These are phyloP conservation scores for Helicoverpa assulta DNA, from an alignment of 2,888 invertebrate species.

Conservation along the genomic window DNA sequence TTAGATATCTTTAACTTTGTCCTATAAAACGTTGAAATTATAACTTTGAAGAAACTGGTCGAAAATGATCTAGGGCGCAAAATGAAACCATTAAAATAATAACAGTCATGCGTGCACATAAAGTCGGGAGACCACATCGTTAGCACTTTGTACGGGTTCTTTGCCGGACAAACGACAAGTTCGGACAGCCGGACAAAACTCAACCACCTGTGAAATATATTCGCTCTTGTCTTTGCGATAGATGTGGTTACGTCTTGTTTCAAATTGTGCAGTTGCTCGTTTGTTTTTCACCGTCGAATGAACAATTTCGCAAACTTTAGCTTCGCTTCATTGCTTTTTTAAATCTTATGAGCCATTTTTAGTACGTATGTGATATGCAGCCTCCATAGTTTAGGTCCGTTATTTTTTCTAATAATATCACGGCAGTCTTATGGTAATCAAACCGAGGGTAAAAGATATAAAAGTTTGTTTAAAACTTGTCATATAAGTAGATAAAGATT, in stretches of 20 bases:
- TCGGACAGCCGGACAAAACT: conserved; percentile 41
- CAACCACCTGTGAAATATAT: conserved; percentile 45
- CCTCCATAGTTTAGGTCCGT: too few relatives aligned
- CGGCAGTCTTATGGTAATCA: neutral
- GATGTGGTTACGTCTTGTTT: conserved; percentile 43
- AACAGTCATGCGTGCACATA: conserved; percentile 76
- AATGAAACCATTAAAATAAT: conserved; percentile 80
- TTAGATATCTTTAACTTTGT: too few relatives aligned
- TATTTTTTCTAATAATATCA: too few relatives aligned
- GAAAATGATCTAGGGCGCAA: conserved; percentile 6
- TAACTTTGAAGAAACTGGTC: neutral
- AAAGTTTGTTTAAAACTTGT: neutral
- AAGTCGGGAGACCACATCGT: conserved; percentile 76
- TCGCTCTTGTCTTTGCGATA: conserved; percentile 44
- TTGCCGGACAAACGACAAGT: conserved; percentile 63
- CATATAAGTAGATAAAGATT: too few relatives aligned
- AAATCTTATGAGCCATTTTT: too few relatives aligned
- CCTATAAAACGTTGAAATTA: neutral
- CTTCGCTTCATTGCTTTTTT: too few relatives aligned
- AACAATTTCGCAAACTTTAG: neutral
- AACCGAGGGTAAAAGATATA: neutral
- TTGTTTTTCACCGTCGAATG: neutral
- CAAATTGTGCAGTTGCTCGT: conserved; percentile 36
- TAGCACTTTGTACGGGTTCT: conserved; percentile 70
- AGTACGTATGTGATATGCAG: too few relatives aligned